phyloP scores from a whole-genome alignment of 2,113 vertebrate genomes.

The Ciconia maguari region DNA sequence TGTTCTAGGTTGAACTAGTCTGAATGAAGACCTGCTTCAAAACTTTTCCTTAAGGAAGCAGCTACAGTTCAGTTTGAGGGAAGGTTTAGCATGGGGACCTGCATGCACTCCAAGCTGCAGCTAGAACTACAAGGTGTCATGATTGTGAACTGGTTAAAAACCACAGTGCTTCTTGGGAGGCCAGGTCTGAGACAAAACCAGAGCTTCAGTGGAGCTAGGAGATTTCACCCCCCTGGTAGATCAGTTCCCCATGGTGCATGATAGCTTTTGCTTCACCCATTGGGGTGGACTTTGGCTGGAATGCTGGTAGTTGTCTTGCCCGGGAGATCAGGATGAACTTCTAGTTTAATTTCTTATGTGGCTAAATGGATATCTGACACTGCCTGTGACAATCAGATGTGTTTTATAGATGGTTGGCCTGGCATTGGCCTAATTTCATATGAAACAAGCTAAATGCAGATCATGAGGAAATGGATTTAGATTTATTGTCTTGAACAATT shows the following conservation, averaged over 20 bases:
- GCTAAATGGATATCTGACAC: not conserved
- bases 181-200: not conserved
- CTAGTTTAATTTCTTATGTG: not conserved
- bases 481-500: not conserved
- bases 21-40: not conserved
- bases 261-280: not conserved
- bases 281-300: not conserved
- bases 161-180: not conserved
- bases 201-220: not conserved
- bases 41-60: not conserved
- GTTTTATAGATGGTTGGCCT: not conserved
- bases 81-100: not conserved
- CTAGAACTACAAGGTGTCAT: not conserved
- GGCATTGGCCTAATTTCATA: not conserved
- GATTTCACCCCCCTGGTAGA: not conserved
- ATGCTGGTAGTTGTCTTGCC: not conserved
- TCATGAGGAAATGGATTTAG: not conserved
- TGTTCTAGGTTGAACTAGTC: not conserved
- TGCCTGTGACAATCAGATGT: not conserved
- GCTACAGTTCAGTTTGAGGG: not conserved
- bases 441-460: not conserved
- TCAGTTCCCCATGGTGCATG: not conserved
- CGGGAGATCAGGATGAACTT: not conserved
- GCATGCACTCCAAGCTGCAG: not conserved
- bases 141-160: not conserved